phyloP scores from a whole-genome alignment of 1,140 invertebrate genomes.

The Brachionus manjavacas region DNA sequence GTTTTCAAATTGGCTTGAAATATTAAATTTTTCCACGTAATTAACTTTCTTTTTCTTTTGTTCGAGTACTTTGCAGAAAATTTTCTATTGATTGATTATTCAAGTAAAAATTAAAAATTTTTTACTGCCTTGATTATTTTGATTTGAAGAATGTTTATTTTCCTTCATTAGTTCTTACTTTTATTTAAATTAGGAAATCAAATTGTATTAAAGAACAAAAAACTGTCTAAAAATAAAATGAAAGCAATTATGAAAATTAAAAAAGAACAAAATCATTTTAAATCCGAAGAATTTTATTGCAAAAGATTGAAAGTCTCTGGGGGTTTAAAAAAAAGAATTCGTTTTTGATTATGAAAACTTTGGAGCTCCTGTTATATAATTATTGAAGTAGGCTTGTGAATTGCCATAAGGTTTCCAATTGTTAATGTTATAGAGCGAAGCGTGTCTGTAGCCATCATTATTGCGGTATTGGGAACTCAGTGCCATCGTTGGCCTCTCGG shows the following conservation, averaged over 20 bases:
- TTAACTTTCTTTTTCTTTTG: neutral
- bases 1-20: neutral
- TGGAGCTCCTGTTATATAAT: conserved; percentile 35
- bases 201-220: neutral
- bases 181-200: neutral
- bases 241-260: neutral
- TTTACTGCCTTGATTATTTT: neutral
- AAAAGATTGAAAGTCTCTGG: neutral
- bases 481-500: conserved; percentile 2
- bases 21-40: neutral
- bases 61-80: neutral
- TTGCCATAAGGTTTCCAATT: conserved; percentile 41
- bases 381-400: conserved; percentile 9
- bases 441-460: conserved; percentile 34
- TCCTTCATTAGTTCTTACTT: neutral
- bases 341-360: conserved; percentile 23
- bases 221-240: neutral
- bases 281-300: conserved; percentile 9
- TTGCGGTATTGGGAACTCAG: conserved; percentile 21
- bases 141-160: neutral
- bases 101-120: neutral
- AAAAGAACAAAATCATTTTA: neutral
- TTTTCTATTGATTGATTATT: conserved; percentile 14
- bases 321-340: neutral
- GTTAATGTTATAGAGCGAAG: conserved; percentile 13